phyloP scores from a whole-genome alignment of 2,888 invertebrate genomes.

The Papilio demoleus region DNA sequence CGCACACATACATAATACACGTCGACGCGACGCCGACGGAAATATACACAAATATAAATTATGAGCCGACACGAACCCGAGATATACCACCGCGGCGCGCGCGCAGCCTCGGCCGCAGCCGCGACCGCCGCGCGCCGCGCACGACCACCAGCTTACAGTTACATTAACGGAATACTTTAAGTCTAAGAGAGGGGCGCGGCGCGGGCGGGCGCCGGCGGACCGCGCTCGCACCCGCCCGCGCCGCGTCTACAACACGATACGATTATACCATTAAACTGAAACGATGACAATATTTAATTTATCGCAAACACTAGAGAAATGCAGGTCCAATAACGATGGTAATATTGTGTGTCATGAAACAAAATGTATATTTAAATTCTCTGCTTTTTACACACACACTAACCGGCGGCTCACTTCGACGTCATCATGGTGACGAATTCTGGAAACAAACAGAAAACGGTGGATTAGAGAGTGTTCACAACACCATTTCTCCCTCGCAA shows the following conservation, averaged over 20 bases:
- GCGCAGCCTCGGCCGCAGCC: constrained; percentile 60
- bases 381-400: constrained; percentile 84
- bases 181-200: constrained; percentile 74
- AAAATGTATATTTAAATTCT: constrained; percentile 86
- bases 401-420: constrained; percentile 96
- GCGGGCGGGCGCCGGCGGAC: constrained; percentile 56
- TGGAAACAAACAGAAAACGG: constrained; percentile 82
- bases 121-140: constrained; percentile 76
- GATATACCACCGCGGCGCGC: constrained; percentile 73
- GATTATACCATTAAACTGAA: constrained; percentile 76
- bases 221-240: constrained; percentile 49
- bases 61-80: constrained; percentile 68
- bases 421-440: constrained; percentile 99
- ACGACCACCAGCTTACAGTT: constrained; percentile 79
- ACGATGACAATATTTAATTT: constrained; percentile 82
- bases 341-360: constrained; percentile 85
- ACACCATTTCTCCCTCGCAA: constrained; percentile 51
- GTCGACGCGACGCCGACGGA: constrained; percentile 44
- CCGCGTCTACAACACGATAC: constrained; percentile 50
- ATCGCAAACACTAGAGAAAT: constrained; percentile 85
- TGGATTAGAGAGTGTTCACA: constrained; percentile 49
- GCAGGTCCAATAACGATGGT: constrained; percentile 84
- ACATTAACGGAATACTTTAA: constrained; percentile 83
- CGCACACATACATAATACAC: constrained; percentile 44
- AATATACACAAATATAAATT: constrained; percentile 70